phyloP scores from a whole-genome alignment of 1,140 invertebrate genomes.

The Rhyacophila brunnea region DNA sequence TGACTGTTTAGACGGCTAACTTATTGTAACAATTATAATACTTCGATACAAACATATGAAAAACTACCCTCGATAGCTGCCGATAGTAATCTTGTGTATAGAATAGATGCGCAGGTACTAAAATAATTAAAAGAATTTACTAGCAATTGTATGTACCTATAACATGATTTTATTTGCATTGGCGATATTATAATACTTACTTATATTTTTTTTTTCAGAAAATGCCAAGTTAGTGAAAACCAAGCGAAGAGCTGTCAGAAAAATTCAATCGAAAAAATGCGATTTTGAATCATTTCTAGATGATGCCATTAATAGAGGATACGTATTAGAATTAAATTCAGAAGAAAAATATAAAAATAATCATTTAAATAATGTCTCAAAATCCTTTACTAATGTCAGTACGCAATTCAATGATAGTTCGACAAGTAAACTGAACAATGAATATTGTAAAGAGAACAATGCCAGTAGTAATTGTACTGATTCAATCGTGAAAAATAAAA shows the following conservation, averaged over 20 bases:
- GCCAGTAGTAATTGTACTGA: background rate
- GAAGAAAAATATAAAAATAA: background rate
- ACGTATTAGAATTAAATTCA: constrained; percentile 12
- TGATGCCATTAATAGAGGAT: constrained; percentile 15
- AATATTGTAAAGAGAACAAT: too few species aligned
- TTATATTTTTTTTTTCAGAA: constrained; percentile 29
- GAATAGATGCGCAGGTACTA: too few species aligned
- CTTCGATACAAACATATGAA: too few species aligned
- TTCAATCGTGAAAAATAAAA: background rate
- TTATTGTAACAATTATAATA: too few species aligned
- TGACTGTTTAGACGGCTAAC: too few species aligned
- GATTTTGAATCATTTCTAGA: constrained; percentile 22
- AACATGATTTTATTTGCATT: too few species aligned
- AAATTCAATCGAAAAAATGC: constrained; percentile 20
- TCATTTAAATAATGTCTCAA: background rate
- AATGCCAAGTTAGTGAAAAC: constrained; percentile 19
- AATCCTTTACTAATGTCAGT: background rate
- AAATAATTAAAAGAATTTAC: too few species aligned
- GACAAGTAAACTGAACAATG: too few species aligned
- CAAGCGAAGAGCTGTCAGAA: constrained; percentile 21
- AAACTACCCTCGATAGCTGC: too few species aligned
- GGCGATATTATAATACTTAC: too few species aligned
- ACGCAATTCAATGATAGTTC: background rate
- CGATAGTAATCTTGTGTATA: too few species aligned
- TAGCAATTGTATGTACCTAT: too few species aligned